Evolutionary conservation across 1,140 invertebrate species (phyloP), one percentile per base, ranked within the genome.

Genomic region (Drosophila mayri): DNA sequence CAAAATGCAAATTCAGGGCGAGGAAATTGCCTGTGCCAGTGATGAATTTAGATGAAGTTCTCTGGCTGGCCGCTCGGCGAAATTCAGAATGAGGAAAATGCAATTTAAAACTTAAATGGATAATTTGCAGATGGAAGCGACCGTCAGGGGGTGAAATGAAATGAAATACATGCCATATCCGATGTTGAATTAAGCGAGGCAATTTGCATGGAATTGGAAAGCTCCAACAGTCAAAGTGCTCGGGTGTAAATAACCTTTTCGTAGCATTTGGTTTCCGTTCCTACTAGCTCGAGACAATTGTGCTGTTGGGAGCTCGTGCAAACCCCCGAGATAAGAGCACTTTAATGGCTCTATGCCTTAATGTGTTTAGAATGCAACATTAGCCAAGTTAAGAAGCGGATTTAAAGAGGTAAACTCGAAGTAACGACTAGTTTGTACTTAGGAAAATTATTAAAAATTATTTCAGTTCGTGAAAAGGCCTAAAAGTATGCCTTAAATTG

Each of bases 331-430:
- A 85, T 86, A 85, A 78, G 76, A 75, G 82, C 50, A 59, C 60
- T 70, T 81, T 81, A 86, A 35, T 64, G 20, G 9, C 20, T 22
- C n/a, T 9, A n/a, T 4, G 54, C 9, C 35, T 28, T 64, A 64
- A 86, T 86, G 81, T 86, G 68, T 86, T 85, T 86, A 81, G 82
- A 86, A 81, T 74, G 78, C 67, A 66, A 46, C 68, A 67, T 66
- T 78, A 74, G 70, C 28, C 59, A 32, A 8, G 47, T n/a, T 37
- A 67, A 60, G 35, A 37, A 35, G 22, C 52, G 35, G 62, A 75
- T 54, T 46, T 22, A 12, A 46, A 1, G n/a, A n/a, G n/a, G 35
- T 7, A 12, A 11, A 35, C n/a, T 1, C 11, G 11, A 18, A 1
- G 35, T 5, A 72, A 30, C 35, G 72, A 57, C 22, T 47, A 38